phyloP scores from a whole-genome alignment of 2,797 vertebrate genomes.

The Gobio occitaniae region DNA sequence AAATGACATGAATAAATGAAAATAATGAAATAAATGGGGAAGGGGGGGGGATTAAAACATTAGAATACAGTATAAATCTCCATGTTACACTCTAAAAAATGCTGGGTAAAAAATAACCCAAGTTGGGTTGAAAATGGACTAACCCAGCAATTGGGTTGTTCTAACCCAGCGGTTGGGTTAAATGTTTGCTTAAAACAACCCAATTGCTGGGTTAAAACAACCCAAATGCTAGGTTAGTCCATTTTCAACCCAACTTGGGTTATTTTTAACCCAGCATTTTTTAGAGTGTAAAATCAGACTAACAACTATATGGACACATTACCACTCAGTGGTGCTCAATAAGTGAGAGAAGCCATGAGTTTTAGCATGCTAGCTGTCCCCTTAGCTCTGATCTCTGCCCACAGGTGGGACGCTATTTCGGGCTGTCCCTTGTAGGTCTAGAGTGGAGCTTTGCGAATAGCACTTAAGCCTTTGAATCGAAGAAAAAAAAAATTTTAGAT shows the following conservation, averaged over 20 bases:
- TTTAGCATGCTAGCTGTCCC: conserved; percentile 68
- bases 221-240: too few relatives aligned
- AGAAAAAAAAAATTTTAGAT: conserved; percentile 13
- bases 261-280: too few relatives aligned
- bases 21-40: too few relatives aligned
- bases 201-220: too few relatives aligned
- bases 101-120: too few relatives aligned
- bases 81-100: not conserved
- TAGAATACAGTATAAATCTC: not conserved
- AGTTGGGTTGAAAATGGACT: too few relatives aligned
- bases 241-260: too few relatives aligned
- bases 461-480: conserved; percentile 48
- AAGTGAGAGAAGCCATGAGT: not conserved
- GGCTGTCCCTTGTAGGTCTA: conserved; percentile 70
- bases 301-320: not conserved
- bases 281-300: not conserved
- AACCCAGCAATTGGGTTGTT: too few relatives aligned
- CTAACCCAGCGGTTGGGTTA: too few relatives aligned
- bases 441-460: conserved; percentile 50
- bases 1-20: too few relatives aligned
- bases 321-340: not conserved
- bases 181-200: too few relatives aligned
- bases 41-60: not conserved
- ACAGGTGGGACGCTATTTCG: conserved; percentile 82
- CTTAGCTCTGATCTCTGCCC: conserved; percentile 71